Base-by-base conservation (phyloP, 2,888 invertebrate species). In the Caenorhabditis sp. region DNA sequence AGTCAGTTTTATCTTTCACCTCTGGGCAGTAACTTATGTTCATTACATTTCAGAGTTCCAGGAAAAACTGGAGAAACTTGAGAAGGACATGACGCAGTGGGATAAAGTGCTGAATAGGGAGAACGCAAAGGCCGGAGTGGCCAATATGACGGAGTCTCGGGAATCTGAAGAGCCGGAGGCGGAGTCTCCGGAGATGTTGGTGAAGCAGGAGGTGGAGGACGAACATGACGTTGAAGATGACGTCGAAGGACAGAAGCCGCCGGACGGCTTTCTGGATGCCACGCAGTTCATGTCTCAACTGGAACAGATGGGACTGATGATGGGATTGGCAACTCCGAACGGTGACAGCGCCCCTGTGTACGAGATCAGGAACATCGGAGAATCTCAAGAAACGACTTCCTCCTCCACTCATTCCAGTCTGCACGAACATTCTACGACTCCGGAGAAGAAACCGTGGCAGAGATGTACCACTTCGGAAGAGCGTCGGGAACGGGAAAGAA, bases 401-500 rank as follows among this genome's bases (percentile, higher is more conserved):
- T 8, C 13, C 46, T 20, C 37, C 56, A 2, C 5, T 15, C n/a
- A 8, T 30, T 0, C 41, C 24, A 9, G 22, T n/a, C n/a, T n/a
- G n/a, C n/a, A 11, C 22, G 58, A 59, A 5, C 13, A 26, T 11
- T 30, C 24, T 11, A 6, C 17, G 6, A 17, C 30, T 5, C 11
- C 39, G 5, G 68, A 68, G 20, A 68, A 59, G 52, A 68, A 59
- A 32, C 58, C 52, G 20, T 61, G 70, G 61, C 53, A 55, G 17
- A 11, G 61, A 11, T 61, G 61, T 22, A 37, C 32, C 9, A 52
- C 45, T 20, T 39, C 56, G 7, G 72, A 72, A 15, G 61, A 63
- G 24, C 63, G 72, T 7, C 55, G 72, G 9, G 63, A 63, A 41
- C 32, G 63, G 20, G 63, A 72, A 13, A 6, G 72, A n/a, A 72